These are phyloP conservation scores for Protobothrops mucrosquamatus DNA, from an alignment of 2,113 vertebrate species.

Conservation along the genomic window DNA sequence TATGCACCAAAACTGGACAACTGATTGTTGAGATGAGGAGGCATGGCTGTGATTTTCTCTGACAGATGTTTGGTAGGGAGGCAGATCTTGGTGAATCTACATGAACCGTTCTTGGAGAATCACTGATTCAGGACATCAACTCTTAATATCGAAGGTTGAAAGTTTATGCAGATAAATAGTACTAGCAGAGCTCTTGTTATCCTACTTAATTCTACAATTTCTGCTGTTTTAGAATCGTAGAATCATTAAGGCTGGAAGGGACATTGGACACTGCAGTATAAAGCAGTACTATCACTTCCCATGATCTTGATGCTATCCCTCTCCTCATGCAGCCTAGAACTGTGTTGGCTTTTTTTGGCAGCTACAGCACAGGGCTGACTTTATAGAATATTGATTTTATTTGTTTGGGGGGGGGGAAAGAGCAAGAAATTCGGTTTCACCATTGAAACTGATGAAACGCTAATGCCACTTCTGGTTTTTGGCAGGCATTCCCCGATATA, in stretches of 20 bases:
- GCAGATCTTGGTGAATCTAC: not conserved
- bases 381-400: not conserved
- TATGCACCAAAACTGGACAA: not conserved
- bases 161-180: not conserved
- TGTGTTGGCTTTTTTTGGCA: not conserved
- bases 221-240: not conserved
- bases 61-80: not conserved
- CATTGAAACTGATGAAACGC: not conserved
- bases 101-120: not conserved
- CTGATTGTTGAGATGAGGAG: not conserved
- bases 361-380: not conserved
- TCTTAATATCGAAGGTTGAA: not conserved
- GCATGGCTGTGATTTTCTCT: not conserved
- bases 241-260: no score
- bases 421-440: not conserved
- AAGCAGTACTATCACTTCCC: not conserved
- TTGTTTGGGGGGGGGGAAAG: not conserved
- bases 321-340: not conserved
- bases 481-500: not conserved
- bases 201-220: not conserved
- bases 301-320: not conserved
- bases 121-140: not conserved
- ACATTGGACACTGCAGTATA: not conserved
- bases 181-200: not conserved
- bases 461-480: not conserved